Evolutionary conservation across 2,113 vertebrate species (phyloP).

Genomic region (Mormyrus lacerda): DNA sequence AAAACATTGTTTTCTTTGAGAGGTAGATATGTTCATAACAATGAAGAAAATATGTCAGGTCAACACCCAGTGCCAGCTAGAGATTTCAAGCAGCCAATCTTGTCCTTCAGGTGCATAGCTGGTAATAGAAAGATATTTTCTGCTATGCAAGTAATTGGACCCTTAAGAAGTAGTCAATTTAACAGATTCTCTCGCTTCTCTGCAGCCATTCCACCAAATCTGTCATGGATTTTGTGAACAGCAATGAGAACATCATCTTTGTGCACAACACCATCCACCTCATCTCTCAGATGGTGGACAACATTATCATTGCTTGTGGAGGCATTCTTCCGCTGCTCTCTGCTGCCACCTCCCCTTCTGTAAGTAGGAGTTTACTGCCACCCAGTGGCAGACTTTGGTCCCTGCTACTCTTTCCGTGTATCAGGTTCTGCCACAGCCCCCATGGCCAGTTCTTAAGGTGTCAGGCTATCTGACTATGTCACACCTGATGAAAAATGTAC

Average conservation of each 20-base stretch:
- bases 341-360: conserved; percentile 93
- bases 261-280: conserved; percentile 99
- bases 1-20: background rate
- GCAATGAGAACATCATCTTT: conserved; percentile 99
- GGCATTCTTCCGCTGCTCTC: conserved; percentile 95
- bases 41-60: background rate
- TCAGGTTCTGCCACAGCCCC: background rate
- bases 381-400: conserved; percentile 41
- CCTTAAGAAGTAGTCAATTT: background rate
- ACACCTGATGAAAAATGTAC: background rate
- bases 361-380: conserved; percentile 71
- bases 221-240: conserved; percentile 99
- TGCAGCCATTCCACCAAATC: conserved; percentile 96
- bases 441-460: background rate
- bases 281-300: conserved; percentile 99
- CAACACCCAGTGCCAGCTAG: too few relatives aligned
- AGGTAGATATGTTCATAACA: background rate
- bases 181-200: conserved; percentile 31
- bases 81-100: background rate
- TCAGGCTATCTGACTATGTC: background rate
- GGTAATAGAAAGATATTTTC: background rate
- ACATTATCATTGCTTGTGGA: conserved; percentile 98
- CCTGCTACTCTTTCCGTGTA: background rate
- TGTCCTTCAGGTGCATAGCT: background rate
- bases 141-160: background rate